phyloP scores from a whole-genome alignment of 2,888 invertebrate genomes.

The Hemithea aestivaria region DNA sequence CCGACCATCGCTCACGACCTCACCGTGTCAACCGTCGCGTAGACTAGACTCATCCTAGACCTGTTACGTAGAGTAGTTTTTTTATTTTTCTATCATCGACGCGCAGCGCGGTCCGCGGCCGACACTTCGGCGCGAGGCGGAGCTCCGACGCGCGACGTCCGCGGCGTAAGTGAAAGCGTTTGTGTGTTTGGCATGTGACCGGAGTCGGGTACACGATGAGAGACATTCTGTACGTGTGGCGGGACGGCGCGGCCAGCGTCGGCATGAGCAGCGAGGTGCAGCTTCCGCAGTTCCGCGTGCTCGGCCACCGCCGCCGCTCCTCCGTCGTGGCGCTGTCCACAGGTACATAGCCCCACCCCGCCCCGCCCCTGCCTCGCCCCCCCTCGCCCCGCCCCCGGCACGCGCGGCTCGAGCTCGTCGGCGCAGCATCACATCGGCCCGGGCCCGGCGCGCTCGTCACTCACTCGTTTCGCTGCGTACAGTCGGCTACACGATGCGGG shows the following conservation, averaged over 20 bases:
- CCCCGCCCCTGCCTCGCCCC: constrained; percentile 17
- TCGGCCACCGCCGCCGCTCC: constrained; percentile 94
- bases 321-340: constrained; percentile 93
- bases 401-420: constrained; percentile 12
- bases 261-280: constrained; percentile 94
- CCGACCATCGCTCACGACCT: too few relatives aligned
- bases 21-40: constrained; percentile 4
- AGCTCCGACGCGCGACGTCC: constrained; percentile 26
- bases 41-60: constrained; percentile 12
- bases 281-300: constrained; percentile 95
- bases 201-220: constrained; percentile 96
- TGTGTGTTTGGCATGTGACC: constrained; percentile 66
- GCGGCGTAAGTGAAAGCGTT: constrained; percentile 56
- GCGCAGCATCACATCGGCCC: too few relatives aligned
- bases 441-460: constrained; percentile 33
- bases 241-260: constrained; percentile 91
- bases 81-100: constrained; percentile 32
- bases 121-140: constrained; percentile 11
- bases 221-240: constrained; percentile 94
- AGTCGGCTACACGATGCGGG: constrained; percentile 98
- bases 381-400: constrained; percentile 10
- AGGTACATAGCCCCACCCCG: constrained; percentile 78
- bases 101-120: constrained; percentile 25
- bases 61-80: constrained; percentile 23
- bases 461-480: constrained; percentile 46